Base-by-base conservation (phyloP, 1,140 invertebrate species). In the Charaxes varanes region DNA sequence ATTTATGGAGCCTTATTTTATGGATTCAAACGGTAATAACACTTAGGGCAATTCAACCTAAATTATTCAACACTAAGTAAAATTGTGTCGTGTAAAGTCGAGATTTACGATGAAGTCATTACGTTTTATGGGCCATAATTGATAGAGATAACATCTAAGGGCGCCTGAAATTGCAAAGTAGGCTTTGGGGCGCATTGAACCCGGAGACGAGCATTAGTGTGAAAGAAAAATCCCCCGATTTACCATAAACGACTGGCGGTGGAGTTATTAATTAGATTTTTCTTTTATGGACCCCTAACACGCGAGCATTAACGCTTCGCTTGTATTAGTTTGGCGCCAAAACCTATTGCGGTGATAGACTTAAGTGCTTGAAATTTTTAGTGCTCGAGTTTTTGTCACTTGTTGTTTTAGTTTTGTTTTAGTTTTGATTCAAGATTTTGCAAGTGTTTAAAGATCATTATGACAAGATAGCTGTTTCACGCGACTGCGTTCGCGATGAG, bases 81-180 rank as follows among this genome's bases (percentile, higher is more conserved):
- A 71, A 72, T 74, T 68, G 62, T 79, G 72, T 77, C 72, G 68
- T 74, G 68, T 74, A 55, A 74, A 64, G 58, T 63, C 60, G 69
- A 79, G 72, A 79, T 79, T 79, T 79, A 79, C 70, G 74, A 79
- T 79, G 74, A 79, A 79, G 74, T 69, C 74, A 79, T 79, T 79
- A 77, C 69, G 64, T 76, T 79, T 79, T 79, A 79, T 79, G 70
- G 70, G 45, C 74, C 70, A 74, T 79, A 79, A 79, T 79, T 79
- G 74, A 74, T 77, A 77, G 61, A 70, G 74, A 79, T 79, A 79
- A 57, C 51, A 79, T 79, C 74, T 72, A 33, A 44, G 58, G 57
- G 48, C 53, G 60, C 64, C 60, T 72, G 62, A 71, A 79, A 79
- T 72, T 70, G 70, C 71, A 69, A 73, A 71, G 64, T 69, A 57